Base-by-base conservation (phyloP, 1,140 invertebrate genomes). In the Geopemphigus sp. region DNA sequence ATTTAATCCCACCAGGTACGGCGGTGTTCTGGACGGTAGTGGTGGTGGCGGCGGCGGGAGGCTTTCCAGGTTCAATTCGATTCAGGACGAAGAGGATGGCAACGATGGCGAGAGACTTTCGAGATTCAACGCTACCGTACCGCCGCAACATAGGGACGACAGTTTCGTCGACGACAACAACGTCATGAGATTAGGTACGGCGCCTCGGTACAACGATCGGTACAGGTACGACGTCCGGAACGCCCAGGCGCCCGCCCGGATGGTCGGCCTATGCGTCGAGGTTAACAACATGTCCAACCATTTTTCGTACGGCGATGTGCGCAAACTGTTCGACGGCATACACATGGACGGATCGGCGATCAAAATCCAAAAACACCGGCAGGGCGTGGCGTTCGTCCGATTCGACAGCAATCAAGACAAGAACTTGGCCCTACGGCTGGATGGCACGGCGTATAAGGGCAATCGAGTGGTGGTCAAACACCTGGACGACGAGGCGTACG, bases 151-250 rank as follows among this genome's bases (percentile, higher is more conserved):
- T 4, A 63, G 45, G 1, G 72, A 39, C 6, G 53, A 39, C 0
- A 56, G 32, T 14, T 8, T 56, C 1, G 11, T 11, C n/a, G 54
- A 15, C 47, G 11, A 50, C 14, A 14, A 50, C 47, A 14, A 50
- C 8, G 8, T 11, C 1, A 45, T 45, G 22, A 61, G 10, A 17
- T 5, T 14, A 8, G 6, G n/a, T 3, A 39, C 32, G 32, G 12
- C 32, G 8, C n/a, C 22, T 1, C 39, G 74, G 14, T 78, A 47
- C 24, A 78, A 78, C 57, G 74, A 78, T 24, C 29, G 74, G 10
- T 78, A 78, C 22, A 78, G 74, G 17, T 78, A 78, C 15, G 74
- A 78, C 39, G 74, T 78, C 0, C 74, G 74, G 22, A 78, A 78
- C 32, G 12, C 74, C 1, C 53, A 76, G 32, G 5, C 14, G 0